Evolutionary conservation across 2,797 vertebrate species (phyloP).

Genomic region (Syndactyla subalaris): DNA sequence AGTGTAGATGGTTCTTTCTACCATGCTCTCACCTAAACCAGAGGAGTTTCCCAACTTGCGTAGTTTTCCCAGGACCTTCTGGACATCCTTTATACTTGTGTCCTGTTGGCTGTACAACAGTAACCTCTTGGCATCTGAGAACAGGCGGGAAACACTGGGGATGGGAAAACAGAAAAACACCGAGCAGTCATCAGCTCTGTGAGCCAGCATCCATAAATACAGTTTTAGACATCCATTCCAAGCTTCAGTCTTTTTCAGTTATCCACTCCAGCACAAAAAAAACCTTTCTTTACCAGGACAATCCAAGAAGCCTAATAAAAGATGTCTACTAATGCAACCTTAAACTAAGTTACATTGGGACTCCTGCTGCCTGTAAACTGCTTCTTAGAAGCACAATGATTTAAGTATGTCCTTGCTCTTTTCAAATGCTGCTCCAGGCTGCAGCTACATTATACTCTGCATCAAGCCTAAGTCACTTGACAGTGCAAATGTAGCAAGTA

Average conservation of each 20-base stretch:
- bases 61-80: conserved; percentile 84
- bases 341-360: background rate
- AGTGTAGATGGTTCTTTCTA: background rate
- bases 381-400: background rate
- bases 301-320: background rate
- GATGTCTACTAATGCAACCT: background rate
- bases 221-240: background rate
- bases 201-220: background rate
- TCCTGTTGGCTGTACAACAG: conserved; percentile 92
- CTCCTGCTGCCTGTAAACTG: background rate
- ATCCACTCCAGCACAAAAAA: background rate
- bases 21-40: conserved; percentile 77
- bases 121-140: conserved; percentile 91
- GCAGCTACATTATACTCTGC: background rate
- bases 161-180: background rate
- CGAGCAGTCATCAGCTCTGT: background rate
- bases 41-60: conserved; percentile 77
- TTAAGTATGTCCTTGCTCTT: background rate
- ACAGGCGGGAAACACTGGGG: conserved; percentile 89
- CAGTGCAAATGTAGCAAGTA: background rate
- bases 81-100: conserved; percentile 86
- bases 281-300: background rate
- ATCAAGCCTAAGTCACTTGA: background rate
- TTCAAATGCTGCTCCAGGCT: background rate
- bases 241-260: background rate